Conservation (phyloP, 2,888 invertebrate genomes). For the Cantharis rustica region DNA sequence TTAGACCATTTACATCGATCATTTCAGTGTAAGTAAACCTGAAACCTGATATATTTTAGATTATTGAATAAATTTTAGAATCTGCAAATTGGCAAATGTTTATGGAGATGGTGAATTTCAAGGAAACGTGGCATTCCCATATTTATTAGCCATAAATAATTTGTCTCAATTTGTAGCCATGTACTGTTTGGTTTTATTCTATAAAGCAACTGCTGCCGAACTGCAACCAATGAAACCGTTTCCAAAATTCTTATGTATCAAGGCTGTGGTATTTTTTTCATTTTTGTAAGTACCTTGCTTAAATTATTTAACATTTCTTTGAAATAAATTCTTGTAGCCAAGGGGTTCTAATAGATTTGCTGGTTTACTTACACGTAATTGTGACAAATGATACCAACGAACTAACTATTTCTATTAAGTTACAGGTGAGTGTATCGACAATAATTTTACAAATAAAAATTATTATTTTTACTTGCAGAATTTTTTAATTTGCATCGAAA, state of each 20-base stretch:
- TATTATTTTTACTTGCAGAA: constrained; percentile 65
- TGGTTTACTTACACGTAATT: constrained; percentile 84
- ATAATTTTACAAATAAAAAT: neutral
- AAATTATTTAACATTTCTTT: constrained; percentile 4
- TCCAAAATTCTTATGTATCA: constrained; percentile 95
- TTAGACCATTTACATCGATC: constrained; percentile 86
- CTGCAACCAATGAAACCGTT: constrained; percentile 91
- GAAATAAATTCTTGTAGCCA: constrained; percentile 68
- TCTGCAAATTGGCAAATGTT: constrained; percentile 82
- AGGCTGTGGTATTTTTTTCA: constrained; percentile 96
- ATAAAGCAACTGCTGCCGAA: constrained; percentile 85
- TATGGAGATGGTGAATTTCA: constrained; percentile 93
- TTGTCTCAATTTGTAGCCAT: constrained; percentile 94
- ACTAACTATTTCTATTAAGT: constrained; percentile 77
- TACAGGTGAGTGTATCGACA: constrained; percentile 67
- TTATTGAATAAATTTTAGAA: constrained; percentile 56
- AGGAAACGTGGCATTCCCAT: constrained; percentile 84
- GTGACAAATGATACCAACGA: constrained; percentile 70
- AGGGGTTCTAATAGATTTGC: constrained; percentile 84
- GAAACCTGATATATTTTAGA: neutral
- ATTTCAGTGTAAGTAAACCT: constrained; percentile 81
- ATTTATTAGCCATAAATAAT: constrained; percentile 85
- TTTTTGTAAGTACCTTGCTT: constrained; percentile 82
- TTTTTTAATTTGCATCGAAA: constrained; percentile 95
- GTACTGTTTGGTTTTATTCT: constrained; percentile 95